phyloP scores from a whole-genome alignment of 2,113 vertebrate species.

The Hirundichthys speculiger region DNA sequence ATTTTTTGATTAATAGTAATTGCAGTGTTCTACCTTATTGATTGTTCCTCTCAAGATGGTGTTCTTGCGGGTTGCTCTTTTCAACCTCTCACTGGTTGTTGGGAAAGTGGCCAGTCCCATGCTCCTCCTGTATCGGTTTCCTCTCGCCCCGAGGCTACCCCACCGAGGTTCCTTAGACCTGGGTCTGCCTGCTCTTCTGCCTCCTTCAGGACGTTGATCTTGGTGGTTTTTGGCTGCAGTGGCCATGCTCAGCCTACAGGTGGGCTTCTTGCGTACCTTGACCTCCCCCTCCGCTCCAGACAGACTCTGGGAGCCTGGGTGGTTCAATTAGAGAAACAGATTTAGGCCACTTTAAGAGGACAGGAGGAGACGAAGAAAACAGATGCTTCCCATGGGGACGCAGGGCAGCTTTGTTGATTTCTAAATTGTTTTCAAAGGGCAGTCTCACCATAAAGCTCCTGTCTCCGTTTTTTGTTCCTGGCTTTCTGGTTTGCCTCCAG shows the following conservation, averaged over 20 bases:
- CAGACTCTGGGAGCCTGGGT: constrained; percentile 82
- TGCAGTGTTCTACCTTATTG: constrained; percentile 63
- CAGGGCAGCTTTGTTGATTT: constrained; percentile 36
- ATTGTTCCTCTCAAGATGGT: constrained; percentile 76
- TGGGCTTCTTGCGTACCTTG: constrained; percentile 88
- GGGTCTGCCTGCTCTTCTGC: constrained; percentile 70
- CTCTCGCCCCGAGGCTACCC: constrained; percentile 65
- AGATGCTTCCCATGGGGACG: constrained; percentile 47
- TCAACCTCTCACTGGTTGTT: constrained; percentile 86
- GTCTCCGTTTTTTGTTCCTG: constrained; percentile 95
- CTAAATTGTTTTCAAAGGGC: constrained; percentile 47
- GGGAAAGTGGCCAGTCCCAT: constrained; percentile 77
- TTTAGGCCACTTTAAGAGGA: constrained; percentile 49
- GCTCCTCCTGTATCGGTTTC: constrained; percentile 70
- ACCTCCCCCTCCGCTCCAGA: constrained; percentile 85
- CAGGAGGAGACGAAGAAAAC: constrained; percentile 49
- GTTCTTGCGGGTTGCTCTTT: constrained; percentile 89
- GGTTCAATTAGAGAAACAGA: constrained; percentile 58
- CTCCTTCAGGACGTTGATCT: constrained; percentile 71
- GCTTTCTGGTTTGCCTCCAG: constrained; percentile 98
- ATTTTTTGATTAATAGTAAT: neutral
- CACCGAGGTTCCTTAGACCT: constrained; percentile 78
- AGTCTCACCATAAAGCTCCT: constrained; percentile 88
- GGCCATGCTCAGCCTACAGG: constrained; percentile 55
- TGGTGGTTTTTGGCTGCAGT: constrained; percentile 72